Base-by-base conservation (phyloP, 2,113 vertebrate species). In the Polypterus bichir region DNA sequence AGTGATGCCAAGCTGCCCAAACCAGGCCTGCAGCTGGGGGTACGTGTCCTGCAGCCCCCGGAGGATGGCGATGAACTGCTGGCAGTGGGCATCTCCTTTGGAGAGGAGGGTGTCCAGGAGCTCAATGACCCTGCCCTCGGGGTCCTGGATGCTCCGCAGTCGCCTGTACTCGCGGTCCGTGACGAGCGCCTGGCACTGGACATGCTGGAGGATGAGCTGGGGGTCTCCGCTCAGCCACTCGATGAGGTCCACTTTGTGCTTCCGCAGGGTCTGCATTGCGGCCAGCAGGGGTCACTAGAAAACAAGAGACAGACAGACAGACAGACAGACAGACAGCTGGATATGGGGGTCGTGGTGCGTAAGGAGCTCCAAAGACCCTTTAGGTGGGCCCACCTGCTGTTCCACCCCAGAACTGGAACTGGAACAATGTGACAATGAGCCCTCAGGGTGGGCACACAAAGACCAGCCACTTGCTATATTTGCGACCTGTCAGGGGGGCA, bases 181-280 rank as follows among this genome's bases (percentile, higher is more conserved):
- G 11, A 73, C 54, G n/a, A 73, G 5, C 1, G 1, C 1, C 3
- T 46, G 3, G 0, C 58, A n/a, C 4, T 73, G 64, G 4, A 67
- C 64, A 6, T 62, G 44, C 47, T 70, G 71, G 45, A 73, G 47
- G 49, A 70, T 62, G 10, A 27, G 2, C 7, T 8, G 7, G 3
- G 4, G 3, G 9, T 69, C 66, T 7, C 1, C 44, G 2, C 44
- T 27, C 3, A 76, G 58, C 60, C 66, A 72, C 3, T 47, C 5
- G 27, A 66, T 53, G 9, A 76, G 67, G 0, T 66, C n/a, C 5
- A 49, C 4, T 54, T 74, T 74, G 4, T 65, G 64, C 2, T 48
- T 48, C 44, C 61, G 61, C 27, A 62, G 53, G 47, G 49, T 11
- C 52, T 62, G 51, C 61, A 62, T 62, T 27, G 27, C 27, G 27